phyloP scores from a whole-genome alignment of 2,113 vertebrate genomes.

The Siphamia tubifer region DNA sequence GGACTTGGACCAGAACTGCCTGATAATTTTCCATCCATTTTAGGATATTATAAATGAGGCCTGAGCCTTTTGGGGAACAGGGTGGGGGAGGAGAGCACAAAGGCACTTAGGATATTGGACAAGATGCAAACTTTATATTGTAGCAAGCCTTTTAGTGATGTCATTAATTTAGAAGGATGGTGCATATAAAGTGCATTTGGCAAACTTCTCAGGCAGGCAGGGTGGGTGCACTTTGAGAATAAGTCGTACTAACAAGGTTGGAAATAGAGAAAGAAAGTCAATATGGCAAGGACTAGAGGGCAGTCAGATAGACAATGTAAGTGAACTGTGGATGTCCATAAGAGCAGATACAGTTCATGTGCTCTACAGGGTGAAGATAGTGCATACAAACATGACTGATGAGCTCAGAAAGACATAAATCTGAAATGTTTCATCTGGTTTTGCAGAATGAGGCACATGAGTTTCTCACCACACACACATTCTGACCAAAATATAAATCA shows the following conservation, averaged over 20 bases:
- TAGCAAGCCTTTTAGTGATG: conserved; percentile 83
- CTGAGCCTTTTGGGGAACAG: conserved; percentile 63
- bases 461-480: neutral
- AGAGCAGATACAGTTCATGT: conserved; percentile 31
- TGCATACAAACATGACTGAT: conserved; percentile 38
- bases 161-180: conserved; percentile 84
- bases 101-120: conserved; percentile 87
- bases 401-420: conserved; percentile 30
- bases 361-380: conserved; percentile 35
- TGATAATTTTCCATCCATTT: conserved; percentile 76
- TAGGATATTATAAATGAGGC: conserved; percentile 79
- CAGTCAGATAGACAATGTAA: conserved; percentile 30
- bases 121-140: conserved; percentile 82
- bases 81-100: conserved; percentile 55
- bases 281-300: conserved; percentile 52
- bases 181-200: conserved; percentile 81
- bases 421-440: conserved; percentile 42
- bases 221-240: conserved; percentile 70
- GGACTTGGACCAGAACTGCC: conserved; percentile 67
- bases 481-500: conserved; percentile 57
- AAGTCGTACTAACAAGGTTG: conserved; percentile 65
- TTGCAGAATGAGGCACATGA: conserved; percentile 14
- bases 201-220: conserved; percentile 70
- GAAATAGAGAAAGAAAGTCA: conserved; percentile 66
- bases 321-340: conserved; percentile 30